A percentile compares a stretch with the other conserved stretches of the same genome.
phyloP scores from a whole-genome alignment of 2,888 invertebrate genomes.

The Napeogenes inachia region DNA sequence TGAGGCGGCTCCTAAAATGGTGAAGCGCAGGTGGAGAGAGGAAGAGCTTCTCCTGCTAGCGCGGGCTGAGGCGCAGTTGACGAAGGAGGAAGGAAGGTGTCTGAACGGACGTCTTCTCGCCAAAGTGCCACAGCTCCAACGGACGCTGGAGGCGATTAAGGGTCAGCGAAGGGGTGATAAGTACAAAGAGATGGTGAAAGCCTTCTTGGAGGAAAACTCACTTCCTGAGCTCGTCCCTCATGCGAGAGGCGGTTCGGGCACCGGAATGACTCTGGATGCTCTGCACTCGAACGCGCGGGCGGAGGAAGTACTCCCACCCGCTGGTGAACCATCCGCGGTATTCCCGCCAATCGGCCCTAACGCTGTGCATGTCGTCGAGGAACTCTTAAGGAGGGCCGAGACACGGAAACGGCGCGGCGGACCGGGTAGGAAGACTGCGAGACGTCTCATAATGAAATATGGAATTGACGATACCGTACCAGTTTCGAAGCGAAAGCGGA shows the following conservation, averaged over 20 bases:
- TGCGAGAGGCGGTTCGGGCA: conserved; percentile 21
- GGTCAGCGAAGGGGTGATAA: conserved; percentile 20
- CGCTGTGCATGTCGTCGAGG: background rate
- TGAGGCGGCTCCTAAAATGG: conserved; percentile 24
- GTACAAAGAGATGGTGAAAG: conserved; percentile 22
- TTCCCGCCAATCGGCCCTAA: background rate
- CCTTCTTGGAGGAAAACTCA: conserved; percentile 10
- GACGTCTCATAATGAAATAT: background rate
- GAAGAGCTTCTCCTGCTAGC: conserved; percentile 27
- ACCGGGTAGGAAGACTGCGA: conserved; percentile 10
- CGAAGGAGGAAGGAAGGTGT: conserved; percentile 13
- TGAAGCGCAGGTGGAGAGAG: conserved; percentile 29
- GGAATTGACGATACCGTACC: background rate
- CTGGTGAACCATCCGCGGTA: background rate
- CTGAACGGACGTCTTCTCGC: conserved; percentile 16
- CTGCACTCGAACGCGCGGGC: background rate
- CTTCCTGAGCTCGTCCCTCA: conserved; percentile 3
- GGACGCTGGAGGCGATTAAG: conserved; percentile 27
- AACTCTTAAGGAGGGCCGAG: conserved; percentile 14
- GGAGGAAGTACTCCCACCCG: background rate
- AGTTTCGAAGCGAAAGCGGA: conserved; percentile 12
- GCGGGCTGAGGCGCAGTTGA: conserved; percentile 26
- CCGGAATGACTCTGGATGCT: conserved; percentile 12
- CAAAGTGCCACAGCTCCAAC: conserved; percentile 20
- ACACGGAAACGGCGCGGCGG: conserved; percentile 7